Evolutionary conservation across 2,113 vertebrate genomes (phyloP).

Genomic region (Oreochromis spilurus): DNA sequence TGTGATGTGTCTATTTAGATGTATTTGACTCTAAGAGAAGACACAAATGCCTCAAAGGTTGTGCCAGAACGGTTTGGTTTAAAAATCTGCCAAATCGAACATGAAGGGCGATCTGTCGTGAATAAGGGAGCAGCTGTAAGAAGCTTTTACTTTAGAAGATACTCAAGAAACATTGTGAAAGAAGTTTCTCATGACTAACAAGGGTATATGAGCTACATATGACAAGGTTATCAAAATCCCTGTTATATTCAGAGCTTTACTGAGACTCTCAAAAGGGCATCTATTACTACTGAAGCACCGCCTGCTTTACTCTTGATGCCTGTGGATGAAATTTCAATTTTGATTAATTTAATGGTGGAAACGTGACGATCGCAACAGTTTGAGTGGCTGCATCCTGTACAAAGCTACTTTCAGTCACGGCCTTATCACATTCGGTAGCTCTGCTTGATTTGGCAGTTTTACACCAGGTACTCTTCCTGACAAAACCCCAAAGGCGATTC

Average conservation of each 20-base stretch:
- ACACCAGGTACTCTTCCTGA: background rate
- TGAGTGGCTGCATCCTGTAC: background rate
- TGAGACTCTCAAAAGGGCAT: background rate
- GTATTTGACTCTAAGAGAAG: background rate
- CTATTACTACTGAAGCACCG: accelerated
- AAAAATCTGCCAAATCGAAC: background rate
- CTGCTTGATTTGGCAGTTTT: background rate
- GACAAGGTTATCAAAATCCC: background rate
- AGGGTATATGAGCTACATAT: background rate
- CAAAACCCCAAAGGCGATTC: background rate
- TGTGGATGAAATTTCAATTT: background rate
- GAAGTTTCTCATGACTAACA: background rate
- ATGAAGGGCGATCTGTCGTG: accelerated
- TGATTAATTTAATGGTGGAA: background rate
- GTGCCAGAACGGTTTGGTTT: background rate
- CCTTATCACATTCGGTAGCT: background rate
- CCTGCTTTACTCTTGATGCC: background rate
- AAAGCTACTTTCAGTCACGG: background rate
- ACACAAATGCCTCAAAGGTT: background rate
- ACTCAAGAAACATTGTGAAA: background rate
- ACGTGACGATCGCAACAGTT: accelerated
- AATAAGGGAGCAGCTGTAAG: background rate
- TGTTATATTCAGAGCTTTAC: background rate
- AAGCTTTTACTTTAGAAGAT: background rate
- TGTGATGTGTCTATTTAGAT: background rate